Conservation (phyloP, 2,888 invertebrate species). For the Morinoia aosen region DNA sequence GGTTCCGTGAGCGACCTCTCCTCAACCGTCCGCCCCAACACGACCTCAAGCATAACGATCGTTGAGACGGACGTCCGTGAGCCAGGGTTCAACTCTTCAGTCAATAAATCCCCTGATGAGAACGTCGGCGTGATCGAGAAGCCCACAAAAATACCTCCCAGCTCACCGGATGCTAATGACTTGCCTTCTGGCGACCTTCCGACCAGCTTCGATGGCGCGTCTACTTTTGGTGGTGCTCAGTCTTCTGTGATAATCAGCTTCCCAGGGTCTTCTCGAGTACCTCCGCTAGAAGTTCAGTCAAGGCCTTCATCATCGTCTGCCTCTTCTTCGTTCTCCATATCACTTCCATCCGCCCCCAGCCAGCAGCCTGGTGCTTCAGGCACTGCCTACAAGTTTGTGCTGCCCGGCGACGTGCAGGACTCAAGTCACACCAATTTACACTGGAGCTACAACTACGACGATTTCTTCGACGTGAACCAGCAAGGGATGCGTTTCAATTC, state of each 20-base stretch:
- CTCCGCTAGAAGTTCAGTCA: neutral
- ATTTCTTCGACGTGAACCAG: constrained; percentile 1
- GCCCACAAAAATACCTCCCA: neutral
- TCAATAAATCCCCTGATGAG: neutral
- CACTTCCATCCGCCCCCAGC: constrained; percentile 8
- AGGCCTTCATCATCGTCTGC: constrained; percentile 3
- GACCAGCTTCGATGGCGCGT: neutral
- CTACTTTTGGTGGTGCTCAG: neutral
- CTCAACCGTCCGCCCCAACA: neutral
- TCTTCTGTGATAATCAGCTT: constrained; percentile 19
- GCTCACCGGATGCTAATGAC: neutral
- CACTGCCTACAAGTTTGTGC: constrained; percentile 16
- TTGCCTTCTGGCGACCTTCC: neutral
- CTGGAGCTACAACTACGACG: constrained; percentile 40
- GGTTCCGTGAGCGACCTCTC: neutral
- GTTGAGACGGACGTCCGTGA: neutral
- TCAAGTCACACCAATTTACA: neutral
- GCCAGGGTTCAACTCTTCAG: neutral
- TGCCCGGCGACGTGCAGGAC: neutral
- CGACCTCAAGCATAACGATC: constrained; percentile 2
- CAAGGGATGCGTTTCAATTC: neutral
- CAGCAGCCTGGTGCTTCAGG: neutral
- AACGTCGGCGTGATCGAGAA: neutral
- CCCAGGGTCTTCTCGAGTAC: neutral
- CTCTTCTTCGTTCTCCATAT: constrained; percentile 9